Evolutionary conservation across 1,140 invertebrate genomes (phyloP), one percentile per base, ranked within the genome.

Genomic region (Dendrolimus punctatus): DNA sequence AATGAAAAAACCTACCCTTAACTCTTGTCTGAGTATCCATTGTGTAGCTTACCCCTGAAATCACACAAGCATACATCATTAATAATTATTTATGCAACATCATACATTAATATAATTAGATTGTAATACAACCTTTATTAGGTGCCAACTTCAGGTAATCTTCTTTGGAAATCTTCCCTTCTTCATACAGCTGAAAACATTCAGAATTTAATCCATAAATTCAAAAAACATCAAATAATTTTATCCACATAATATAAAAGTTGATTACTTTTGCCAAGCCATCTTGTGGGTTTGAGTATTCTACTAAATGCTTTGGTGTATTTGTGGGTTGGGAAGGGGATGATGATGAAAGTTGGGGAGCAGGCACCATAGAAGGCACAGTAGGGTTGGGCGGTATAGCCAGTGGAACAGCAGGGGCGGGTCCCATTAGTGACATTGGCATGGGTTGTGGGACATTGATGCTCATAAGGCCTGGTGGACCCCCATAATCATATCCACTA

Each of bases 201-300:
- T 57, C 46, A 60, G 4, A 53, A 51, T 60, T 50, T 46, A 42
- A 9, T 55, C 23, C 45, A 47, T 49, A 44, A 39, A 44, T 43
- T 40, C 42, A 58, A 56, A 50, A 39, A 53, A 43, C 58, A 50
- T 40, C 51, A 49, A 51, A 50, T 9, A 56, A 51, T n/a, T 53
- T 42, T 44, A 37, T 6, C 8, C 37, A 39, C 37, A 6, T 45
- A 53, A 56, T 8, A 56, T 5, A 51, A 53, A 59, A 48, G 4
- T 64, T 82, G 76, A 62, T 76, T 83, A 85, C 82, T 75, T 85
- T 73, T 59, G 79, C 80, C 51, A 85, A 68, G 9, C 80, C 77
- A 71, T 85, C 79, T 65, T 60, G 69, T 36, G 69, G 72, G 55
- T 53, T 51, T 41, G 54, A 40, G 10, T 51, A 47, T 49, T 61